Conservation (phyloP, 1,140 invertebrate species). For the Sycophaga agraensis region DNA sequence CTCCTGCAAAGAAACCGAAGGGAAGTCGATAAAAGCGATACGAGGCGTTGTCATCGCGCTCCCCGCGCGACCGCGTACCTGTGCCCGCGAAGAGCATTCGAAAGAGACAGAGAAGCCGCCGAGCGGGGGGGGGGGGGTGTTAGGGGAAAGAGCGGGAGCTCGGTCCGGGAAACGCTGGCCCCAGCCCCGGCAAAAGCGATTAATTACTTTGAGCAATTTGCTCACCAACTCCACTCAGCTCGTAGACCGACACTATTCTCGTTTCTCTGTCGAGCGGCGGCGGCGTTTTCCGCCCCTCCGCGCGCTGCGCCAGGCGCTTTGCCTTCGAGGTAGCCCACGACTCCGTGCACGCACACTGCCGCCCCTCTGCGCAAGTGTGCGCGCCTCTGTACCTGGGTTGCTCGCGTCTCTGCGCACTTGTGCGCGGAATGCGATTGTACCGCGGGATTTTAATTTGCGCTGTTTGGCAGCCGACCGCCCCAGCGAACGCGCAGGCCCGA, state of each 20-base stretch:
- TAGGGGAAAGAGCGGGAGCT: not conserved
- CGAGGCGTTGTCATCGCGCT: no score
- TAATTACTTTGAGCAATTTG: constrained; percentile 58
- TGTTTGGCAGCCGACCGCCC: not conserved
- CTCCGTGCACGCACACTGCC: no score
- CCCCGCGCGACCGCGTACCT: no score
- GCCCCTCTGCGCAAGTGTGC: no score
- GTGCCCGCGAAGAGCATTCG: not conserved
- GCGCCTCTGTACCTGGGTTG: no score
- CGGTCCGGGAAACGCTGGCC: not conserved
- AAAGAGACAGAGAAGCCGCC: not conserved
- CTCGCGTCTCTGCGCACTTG: constrained; percentile 18
- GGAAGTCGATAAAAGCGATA: not conserved
- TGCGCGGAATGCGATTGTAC: constrained; percentile 19
- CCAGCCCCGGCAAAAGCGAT: constrained; percentile 51
- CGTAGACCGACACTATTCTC: constrained; percentile 54
- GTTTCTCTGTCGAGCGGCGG: constrained; percentile 46
- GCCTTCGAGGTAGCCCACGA: no score
- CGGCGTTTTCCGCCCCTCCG: not conserved
- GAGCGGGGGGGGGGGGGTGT: not conserved
- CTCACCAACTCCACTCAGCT: constrained; percentile 55
- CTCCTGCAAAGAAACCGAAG: not conserved
- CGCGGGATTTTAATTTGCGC: constrained; percentile 10
- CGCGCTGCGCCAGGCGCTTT: not conserved
- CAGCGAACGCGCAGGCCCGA: not conserved